Base-by-base conservation (phyloP, 2,888 invertebrate species). In the Corbicula japonica region DNA sequence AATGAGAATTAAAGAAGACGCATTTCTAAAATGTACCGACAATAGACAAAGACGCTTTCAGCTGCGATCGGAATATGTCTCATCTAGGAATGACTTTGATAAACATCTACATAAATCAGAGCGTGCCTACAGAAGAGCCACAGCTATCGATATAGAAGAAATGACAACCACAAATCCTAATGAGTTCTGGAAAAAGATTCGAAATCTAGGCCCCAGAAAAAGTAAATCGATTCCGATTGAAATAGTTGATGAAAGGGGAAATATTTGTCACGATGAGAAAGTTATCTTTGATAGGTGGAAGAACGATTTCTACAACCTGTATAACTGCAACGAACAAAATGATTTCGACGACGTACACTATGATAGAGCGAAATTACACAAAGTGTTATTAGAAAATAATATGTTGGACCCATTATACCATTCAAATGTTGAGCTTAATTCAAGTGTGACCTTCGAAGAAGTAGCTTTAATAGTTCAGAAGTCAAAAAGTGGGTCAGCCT, bases 161-260 rank as follows among this genome's bases (percentile, higher is more conserved):
- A 50, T 81, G 23, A 48, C 54, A 12, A 44, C 74, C n/a, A 66
- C 61, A 5, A 68, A 74, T 48, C 76, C 81, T 2, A 66, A 56
- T 26, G 76, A 69, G 32, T 76, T 81, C 30, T 76, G 76, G 74
- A 38, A 71, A 10, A 74, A 81, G 35, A 74, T 74, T 35, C 68
- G 73, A 23, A 71, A 21, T 15, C 50, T 81, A 54, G 74, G 76
- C 0, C 81, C 74, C 0, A 63, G 62, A 38, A 56, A 41, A 46
- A 28, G 69, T 38, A 38, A 23, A 32, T 8, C 41, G 18, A 74
- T 74, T 12, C 78, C 74, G 18, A 30, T 70, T 0, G 65, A 78
- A 44, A 46, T 74, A 1, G 32, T 65, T 10, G 74, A 74, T 26
- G 23, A 34, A 32, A 34, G 48, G 6, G 69, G 66, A 18, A 34